phyloP scores from a whole-genome alignment of 2,113 vertebrate genomes.

The Turdus rufiventris region DNA sequence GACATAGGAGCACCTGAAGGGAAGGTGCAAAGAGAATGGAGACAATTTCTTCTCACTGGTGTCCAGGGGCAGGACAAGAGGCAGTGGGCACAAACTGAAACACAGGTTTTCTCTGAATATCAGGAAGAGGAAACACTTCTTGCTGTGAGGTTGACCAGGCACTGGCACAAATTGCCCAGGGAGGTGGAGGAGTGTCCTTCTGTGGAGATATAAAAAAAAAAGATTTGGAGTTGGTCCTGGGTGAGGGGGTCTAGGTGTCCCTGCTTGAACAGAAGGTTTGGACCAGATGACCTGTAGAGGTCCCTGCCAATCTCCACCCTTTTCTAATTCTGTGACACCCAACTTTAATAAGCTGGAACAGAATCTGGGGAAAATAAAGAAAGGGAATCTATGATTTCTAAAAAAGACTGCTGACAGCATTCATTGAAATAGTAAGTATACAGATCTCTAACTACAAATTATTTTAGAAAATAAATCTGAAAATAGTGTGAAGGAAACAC shows the following conservation, averaged over 20 bases:
- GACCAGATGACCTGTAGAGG: not conserved
- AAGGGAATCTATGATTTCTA: not conserved
- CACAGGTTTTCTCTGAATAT: not conserved
- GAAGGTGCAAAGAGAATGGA: not conserved
- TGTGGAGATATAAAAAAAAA: not conserved
- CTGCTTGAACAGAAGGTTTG: not conserved
- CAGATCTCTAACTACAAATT: not conserved
- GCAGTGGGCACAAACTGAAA: not conserved
- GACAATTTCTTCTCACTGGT: not conserved
- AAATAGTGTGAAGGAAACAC: not conserved
- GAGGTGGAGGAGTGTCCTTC: not conserved
- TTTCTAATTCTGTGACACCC: not conserved
- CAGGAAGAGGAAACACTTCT: not conserved
- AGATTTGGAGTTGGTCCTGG: not conserved
- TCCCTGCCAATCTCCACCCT: not conserved
- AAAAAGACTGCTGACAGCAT: not conserved
- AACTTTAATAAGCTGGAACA: not conserved
- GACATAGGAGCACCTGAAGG: not conserved
- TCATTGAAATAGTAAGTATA: not conserved
- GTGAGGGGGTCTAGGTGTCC: fast-evolving
- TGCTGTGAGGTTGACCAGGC: not conserved
- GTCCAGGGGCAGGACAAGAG: not conserved
- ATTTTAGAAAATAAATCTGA: not conserved
- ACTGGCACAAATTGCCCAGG: not conserved
- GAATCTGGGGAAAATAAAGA: not conserved